Percentiles rank a stretch among this genome's conserved stretches.
These are phyloP conservation scores for Steinernema feltiae DNA, from an alignment of 1,140 invertebrate genomes.

Conservation along the genomic window DNA sequence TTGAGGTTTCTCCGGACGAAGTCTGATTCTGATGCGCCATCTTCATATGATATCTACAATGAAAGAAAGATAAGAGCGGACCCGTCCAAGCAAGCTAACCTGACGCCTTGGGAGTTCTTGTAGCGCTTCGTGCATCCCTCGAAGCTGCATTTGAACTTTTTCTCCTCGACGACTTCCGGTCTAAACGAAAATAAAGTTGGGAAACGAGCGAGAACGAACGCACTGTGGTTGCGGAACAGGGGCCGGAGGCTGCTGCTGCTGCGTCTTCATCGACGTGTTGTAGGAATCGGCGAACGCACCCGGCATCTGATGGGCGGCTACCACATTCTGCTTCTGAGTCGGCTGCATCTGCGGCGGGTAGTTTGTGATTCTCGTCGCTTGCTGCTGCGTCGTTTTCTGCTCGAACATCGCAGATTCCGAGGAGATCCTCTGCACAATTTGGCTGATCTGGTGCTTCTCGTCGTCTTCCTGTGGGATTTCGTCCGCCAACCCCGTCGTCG, in stretches of 20 bases:
- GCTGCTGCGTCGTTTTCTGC: conserved; percentile 1
- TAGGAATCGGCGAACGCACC: neutral
- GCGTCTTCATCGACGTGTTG: neutral
- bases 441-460: conserved; percentile 8
- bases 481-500: neutral
- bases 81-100: too few species aligned
- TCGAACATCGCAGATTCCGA: neutral
- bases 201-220: neutral
- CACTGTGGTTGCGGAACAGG: neutral
- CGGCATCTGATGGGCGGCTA: neutral
- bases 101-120: neutral
- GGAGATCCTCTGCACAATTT: neutral
- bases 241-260: neutral
- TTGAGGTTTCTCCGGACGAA: neutral
- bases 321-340: neutral
- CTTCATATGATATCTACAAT: neutral
- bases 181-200: neutral
- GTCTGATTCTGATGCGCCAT: conserved; percentile 3
- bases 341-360: neutral
- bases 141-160: neutral
- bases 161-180: neutral
- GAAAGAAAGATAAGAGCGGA: neutral
- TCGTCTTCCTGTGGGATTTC: neutral
- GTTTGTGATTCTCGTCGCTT: neutral
- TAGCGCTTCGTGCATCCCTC: conserved; percentile 8